These are phyloP conservation scores for Felis catus DNA, from an alignment of 2,113 vertebrate species.

Conservation along the genomic window F.catus_Fca126_mat1.0 CM031419.1:152692501-152693000, in stretches of 20 bases:
- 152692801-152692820: background rate
- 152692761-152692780: background rate
- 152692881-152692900: background rate
- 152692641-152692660: background rate
- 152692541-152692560: background rate
- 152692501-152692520: background rate
- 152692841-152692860: background rate
- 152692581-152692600: background rate
- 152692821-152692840: background rate
- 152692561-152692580: conserved; percentile 19
- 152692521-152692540: background rate
- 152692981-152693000: background rate
- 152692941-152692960: background rate
- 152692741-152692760: conserved; percentile 22
- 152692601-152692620: conserved; percentile 9
- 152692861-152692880: background rate
- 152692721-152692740: background rate
- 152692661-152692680: background rate
- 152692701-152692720: background rate
- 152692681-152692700: background rate
- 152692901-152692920: background rate
- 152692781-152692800: background rate
- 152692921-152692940: background rate
- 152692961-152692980: background rate
- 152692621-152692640: background rate